These are phyloP conservation scores for Idaea biselata DNA, from an alignment of 2,888 invertebrate species.

Conservation along the genomic window DNA sequence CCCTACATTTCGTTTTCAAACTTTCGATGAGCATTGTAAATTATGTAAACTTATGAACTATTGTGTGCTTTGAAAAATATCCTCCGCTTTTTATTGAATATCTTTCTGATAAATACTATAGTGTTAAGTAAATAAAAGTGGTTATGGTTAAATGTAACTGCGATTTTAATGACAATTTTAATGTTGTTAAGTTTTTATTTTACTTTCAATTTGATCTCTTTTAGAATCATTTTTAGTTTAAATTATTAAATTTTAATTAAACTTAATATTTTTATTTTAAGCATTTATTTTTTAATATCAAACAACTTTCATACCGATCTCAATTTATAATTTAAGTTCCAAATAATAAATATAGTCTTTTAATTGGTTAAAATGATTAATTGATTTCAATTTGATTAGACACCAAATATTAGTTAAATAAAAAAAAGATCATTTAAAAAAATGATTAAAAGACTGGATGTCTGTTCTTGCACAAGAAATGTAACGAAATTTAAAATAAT, in stretches of 20 bases:
- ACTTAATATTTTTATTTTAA: constrained; percentile 22
- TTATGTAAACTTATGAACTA: not conserved
- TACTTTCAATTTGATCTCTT: constrained; percentile 75
- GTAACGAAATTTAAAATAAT: constrained; percentile 35
- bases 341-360: constrained; percentile 72
- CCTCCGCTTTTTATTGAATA: constrained; percentile 21
- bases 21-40: constrained; percentile 1
- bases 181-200: constrained; percentile 72
- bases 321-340: constrained; percentile 72
- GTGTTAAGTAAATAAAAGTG: constrained; percentile 18
- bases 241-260: constrained; percentile 57
- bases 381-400: constrained; percentile 59
- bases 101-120: constrained; percentile 31
- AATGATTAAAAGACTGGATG: constrained; percentile 28
- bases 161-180: constrained; percentile 33
- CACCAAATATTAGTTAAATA: constrained; percentile 77
- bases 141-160: constrained; percentile 28
- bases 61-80: constrained; percentile 7
- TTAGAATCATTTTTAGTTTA: constrained; percentile 62
- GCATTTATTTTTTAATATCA: constrained; percentile 44
- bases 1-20: constrained; percentile 35
- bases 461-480: constrained; percentile 37
- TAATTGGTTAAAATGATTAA: constrained; percentile 40
- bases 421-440: constrained; percentile 30
- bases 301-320: constrained; percentile 57